Base-by-base conservation (phyloP, 2,797 vertebrate genomes). In the Paguma larvata region DNA sequence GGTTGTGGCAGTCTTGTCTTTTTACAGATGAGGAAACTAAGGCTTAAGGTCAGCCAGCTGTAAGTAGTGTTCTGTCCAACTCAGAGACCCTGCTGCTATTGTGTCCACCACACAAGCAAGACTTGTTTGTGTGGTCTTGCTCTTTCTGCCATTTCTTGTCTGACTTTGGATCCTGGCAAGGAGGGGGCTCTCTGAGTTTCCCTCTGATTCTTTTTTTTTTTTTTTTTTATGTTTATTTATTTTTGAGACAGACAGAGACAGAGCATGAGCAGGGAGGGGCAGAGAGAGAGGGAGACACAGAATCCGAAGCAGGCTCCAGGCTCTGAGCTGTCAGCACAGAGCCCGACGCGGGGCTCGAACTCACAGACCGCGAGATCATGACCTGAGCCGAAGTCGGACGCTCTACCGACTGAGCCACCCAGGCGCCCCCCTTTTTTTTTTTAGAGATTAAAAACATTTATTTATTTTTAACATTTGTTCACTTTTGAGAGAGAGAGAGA, bases 141-240 rank as follows among this genome's bases (percentile, higher is more conserved):
- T 89, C 78, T 78, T 92, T 84, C 46, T 23, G 12, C 44, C 25
- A 15, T 63, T 59, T 91, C 44, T 70, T 91, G 23, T 82, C 84
- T 65, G 70, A 32, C 23, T 32, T 16, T 32, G 59, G 93, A 68
- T 38, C 48, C 68, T 65, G 15, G 3, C 32, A 88, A 46, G 82
- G 41, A 18, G 25, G 51, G 77, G 34, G 23, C 46, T 91, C 25
- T 77, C 41, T 75, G 34, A 77, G 56, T 48, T 56, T 27, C 91
- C 79, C 16, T 90, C 53, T 44, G 41, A 65, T 63, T 63, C 41
- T 93, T 73, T 25, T 15, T 27, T 14, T 63, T 25, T 16, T n/a
- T n/a, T n/a, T n/a, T 48, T 32, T 30, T 16, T 46, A 59, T 19
- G 23, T 59, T 23, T 59, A 56, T 56, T 56, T 23, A 21, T 56